Conservation (phyloP, 2,888 invertebrate species). For the Copidosoma aretas region DNA sequence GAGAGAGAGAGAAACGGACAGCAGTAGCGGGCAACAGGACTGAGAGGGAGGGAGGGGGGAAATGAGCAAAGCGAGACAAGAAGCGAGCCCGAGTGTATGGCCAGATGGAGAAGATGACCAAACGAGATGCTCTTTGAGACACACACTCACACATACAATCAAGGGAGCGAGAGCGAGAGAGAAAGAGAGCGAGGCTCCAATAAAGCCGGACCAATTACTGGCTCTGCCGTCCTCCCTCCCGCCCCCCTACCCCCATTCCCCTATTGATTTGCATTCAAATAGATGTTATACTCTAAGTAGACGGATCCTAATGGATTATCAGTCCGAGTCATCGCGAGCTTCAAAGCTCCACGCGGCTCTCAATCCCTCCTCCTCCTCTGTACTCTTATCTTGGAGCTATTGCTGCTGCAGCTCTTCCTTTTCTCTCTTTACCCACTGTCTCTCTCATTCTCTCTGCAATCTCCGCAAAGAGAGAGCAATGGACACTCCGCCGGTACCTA, state of each 20-base stretch:
- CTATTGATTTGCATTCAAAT: constrained; percentile 64
- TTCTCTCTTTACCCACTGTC: constrained; percentile 33
- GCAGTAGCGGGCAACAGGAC: constrained; percentile 36
- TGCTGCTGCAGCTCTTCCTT: constrained; percentile 6
- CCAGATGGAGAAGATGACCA: constrained; percentile 59
- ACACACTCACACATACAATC: constrained; percentile 35
- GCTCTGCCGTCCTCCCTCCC: constrained; percentile 45
- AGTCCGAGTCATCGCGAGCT: constrained; percentile 62
- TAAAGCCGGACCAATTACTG: constrained; percentile 63
- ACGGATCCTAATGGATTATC: constrained; percentile 64
- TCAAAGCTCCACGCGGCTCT: constrained; percentile 54
- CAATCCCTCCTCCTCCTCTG: constrained; percentile 18
- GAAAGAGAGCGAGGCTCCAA: constrained; percentile 57
- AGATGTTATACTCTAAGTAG: constrained; percentile 64
- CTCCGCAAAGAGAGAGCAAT: no score
- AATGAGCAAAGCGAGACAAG: background rate
- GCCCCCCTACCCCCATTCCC: constrained; percentile 54
- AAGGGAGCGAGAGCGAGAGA: constrained; percentile 47
- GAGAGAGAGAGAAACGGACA: constrained; percentile 38
- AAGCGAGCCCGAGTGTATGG: constrained; percentile 25
- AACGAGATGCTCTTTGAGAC: constrained; percentile 63
- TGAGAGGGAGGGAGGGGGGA: constrained; percentile 30
- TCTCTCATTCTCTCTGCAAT: constrained; percentile 21
- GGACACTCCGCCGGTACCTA: no score
- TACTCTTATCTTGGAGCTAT: background rate